phyloP scores from a whole-genome alignment of 2,888 invertebrate genomes.

The Andrena marginata region DNA sequence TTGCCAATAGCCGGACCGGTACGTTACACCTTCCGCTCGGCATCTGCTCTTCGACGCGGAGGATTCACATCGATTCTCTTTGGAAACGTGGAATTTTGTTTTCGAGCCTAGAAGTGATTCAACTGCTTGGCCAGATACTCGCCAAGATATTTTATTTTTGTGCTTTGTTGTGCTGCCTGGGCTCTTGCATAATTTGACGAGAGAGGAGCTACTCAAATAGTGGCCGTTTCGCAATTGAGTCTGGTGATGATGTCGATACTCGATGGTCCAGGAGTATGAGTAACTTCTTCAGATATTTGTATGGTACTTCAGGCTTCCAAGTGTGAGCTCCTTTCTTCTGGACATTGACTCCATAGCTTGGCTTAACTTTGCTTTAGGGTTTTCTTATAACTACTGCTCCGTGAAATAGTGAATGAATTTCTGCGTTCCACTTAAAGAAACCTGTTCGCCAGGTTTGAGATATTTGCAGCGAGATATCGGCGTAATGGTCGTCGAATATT shows the following conservation, averaged over 20 bases:
- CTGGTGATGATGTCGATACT: slow-evolving; percentile 16
- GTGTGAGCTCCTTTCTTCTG: not conserved
- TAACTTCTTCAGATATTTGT: not conserved
- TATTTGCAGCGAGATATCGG: not conserved
- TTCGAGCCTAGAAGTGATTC: slow-evolving; percentile 46
- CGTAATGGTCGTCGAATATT: not conserved
- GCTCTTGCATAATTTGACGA: slow-evolving; percentile 56
- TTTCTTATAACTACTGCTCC: no score
- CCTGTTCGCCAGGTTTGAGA: not conserved
- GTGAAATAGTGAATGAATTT: slow-evolving; percentile 15
- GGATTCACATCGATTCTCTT: not conserved
- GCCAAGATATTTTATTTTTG: slow-evolving; percentile 57
- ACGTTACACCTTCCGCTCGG: not conserved
- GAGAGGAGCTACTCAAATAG: slow-evolving; percentile 36
- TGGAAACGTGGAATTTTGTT: slow-evolving; percentile 42
- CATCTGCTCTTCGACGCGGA: not conserved
- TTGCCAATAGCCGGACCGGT: slow-evolving; percentile 10
- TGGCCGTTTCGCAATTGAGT: slow-evolving; percentile 53
- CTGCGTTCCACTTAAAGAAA: not conserved
- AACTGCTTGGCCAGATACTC: slow-evolving; percentile 57
- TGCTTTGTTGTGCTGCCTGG: slow-evolving; percentile 50
- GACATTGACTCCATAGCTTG: no score
- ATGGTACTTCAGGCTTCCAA: not conserved
- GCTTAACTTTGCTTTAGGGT: no score
- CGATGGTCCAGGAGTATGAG: not conserved